These are phyloP conservation scores for Rhamphomyia laevipes DNA, from an alignment of 2,888 invertebrate genomes.

Conservation along the genomic window DNA sequence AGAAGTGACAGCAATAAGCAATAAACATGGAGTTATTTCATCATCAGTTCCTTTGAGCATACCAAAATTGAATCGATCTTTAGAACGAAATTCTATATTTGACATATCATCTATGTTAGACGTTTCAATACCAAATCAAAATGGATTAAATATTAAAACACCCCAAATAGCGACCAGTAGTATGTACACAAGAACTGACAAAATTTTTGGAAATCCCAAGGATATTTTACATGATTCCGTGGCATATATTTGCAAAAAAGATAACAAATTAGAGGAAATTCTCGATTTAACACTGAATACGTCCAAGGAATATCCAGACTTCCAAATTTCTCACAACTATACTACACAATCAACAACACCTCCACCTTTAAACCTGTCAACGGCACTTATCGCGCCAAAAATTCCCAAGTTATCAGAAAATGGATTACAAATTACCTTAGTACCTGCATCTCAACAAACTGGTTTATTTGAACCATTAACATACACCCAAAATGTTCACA, in stretches of 20 bases:
- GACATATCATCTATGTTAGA: conserved; percentile 10
- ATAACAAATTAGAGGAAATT: conserved; percentile 3
- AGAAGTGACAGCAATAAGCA: conserved; percentile 55
- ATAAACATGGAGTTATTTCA: conserved; percentile 11
- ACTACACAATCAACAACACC: neutral
- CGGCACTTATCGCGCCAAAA: neutral
- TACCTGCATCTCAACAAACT: conserved; percentile 9
- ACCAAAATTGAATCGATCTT: conserved; percentile 1
- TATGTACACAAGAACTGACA: conserved; percentile 15
- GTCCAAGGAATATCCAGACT: conserved; percentile 9
- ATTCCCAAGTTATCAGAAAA: conserved; percentile 11
- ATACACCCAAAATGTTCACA: conserved; percentile 15
- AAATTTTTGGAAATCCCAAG: conserved; percentile 18
- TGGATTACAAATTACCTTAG: conserved; percentile 15
- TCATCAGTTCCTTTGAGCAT: conserved; percentile 4
- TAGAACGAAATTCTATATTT: conserved; percentile 4
- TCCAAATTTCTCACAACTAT: conserved; percentile 2
- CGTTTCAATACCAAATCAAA: conserved; percentile 3
- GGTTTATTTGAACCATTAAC: conserved; percentile 3
- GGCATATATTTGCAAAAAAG: neutral
- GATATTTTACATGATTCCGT: conserved; percentile 8
- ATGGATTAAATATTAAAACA: neutral
- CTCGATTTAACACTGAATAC: conserved; percentile 12
- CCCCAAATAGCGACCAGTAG: conserved; percentile 12
- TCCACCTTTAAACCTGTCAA: neutral